phyloP scores from a whole-genome alignment of 2,113 vertebrate species.

The Penelope pileata region DNA sequence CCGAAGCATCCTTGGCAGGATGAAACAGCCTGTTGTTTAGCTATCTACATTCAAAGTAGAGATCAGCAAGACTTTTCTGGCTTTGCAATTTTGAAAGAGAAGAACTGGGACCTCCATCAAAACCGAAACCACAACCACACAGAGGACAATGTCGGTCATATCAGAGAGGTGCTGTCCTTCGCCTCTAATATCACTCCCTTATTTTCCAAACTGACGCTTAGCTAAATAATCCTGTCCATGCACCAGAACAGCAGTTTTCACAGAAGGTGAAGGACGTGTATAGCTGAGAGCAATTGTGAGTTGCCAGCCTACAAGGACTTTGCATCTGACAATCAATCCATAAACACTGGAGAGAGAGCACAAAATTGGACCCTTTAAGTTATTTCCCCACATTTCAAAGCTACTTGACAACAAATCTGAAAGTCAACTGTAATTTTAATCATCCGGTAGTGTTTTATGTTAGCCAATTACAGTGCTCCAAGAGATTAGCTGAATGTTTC shows the following conservation, averaged over 20 bases:
- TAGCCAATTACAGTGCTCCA: slow-evolving; percentile 49
- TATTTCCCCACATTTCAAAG: slow-evolving; percentile 63
- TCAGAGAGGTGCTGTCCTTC: background rate
- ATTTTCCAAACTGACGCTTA: slow-evolving; percentile 25
- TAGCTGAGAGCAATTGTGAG: slow-evolving; percentile 25
- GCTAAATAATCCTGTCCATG: slow-evolving; percentile 13
- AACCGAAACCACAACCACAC: background rate
- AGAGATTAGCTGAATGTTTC: slow-evolving; percentile 66
- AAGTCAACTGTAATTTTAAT: slow-evolving; percentile 65
- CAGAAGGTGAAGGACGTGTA: background rate
- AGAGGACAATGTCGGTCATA: background rate
- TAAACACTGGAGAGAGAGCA: background rate
- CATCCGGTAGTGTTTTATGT: slow-evolving; percentile 64
- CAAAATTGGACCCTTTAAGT: slow-evolving; percentile 43
- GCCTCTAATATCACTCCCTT: background rate
- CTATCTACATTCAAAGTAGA: background rate
- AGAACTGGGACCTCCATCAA: background rate
- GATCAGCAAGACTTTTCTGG: background rate
- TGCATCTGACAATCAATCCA: slow-evolving; percentile 48
- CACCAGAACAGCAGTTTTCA: slow-evolving; percentile 16
- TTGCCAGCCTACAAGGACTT: background rate
- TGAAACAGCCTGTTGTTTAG: slow-evolving; percentile 15
- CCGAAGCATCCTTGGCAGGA: background rate
- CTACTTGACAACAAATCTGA: slow-evolving; percentile 66
- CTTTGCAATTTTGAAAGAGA: background rate